Evolutionary conservation across 2,888 invertebrate species (phyloP).

Genomic region (Odontocolon sp.): DNA sequence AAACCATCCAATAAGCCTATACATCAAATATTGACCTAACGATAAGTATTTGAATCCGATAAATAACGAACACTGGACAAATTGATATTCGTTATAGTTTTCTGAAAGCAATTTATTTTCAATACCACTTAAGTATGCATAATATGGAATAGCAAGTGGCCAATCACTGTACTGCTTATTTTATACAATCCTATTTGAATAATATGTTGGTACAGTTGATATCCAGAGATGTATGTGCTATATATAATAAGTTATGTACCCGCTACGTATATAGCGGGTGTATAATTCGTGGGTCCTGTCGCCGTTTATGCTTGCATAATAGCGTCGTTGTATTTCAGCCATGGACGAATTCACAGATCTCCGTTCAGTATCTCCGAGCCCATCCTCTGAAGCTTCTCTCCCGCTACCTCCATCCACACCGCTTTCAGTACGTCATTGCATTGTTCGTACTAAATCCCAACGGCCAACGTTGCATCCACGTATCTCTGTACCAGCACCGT

Average conservation of each 20-base stretch:
- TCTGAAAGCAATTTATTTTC: no score
- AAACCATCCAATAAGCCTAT: neutral
- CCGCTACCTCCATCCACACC: neutral
- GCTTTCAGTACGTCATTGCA: conserved; percentile 30
- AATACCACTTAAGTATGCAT: no score
- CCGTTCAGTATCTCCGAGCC: conserved; percentile 14
- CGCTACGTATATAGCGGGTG: conserved; percentile 3
- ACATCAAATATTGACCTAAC: neutral
- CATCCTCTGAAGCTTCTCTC: neutral
- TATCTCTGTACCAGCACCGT: conserved; percentile 26
- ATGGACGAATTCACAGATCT: conserved; percentile 33
- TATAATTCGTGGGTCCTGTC: conserved; percentile 1
- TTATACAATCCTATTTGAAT: no score
- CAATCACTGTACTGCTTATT: no score
- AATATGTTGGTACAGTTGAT: no score
- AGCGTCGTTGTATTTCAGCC: conserved; percentile 26
- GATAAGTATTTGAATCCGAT: no score
- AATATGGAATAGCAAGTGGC: no score
- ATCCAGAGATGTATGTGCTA: no score
- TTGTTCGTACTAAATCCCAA: conserved; percentile 44
- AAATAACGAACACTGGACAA: no score
- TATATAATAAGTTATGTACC: no score
- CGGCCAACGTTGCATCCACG: conserved; percentile 26
- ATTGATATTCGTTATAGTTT: no score
- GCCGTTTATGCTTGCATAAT: conserved; percentile 35